Conservation (phyloP, 92 coral and sea anemone species). For the Virgularia gustaviana region DNA sequence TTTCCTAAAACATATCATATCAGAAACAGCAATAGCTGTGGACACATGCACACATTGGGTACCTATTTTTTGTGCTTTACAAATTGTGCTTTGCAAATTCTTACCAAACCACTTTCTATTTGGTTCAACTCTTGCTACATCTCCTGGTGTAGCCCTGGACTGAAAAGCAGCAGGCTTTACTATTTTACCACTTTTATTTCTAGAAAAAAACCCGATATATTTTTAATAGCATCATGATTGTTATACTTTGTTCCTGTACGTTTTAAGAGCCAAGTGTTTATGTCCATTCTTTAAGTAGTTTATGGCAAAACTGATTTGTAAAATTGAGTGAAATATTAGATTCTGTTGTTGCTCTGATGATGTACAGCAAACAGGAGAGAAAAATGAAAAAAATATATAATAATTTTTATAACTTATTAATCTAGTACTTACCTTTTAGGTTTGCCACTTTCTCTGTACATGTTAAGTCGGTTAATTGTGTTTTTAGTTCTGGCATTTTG, state of each 20-base stretch:
- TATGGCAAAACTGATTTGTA: too few species aligned
- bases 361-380: neutral
- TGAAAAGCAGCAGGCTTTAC: conserved; percentile 90
- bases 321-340: too few species aligned
- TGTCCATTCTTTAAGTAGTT: too few species aligned
- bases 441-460: conserved; percentile 94
- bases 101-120: conserved; percentile 98
- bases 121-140: conserved; percentile 93
- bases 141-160: conserved; percentile 68
- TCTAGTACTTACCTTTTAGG: conserved; percentile 59
- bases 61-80: too few species aligned
- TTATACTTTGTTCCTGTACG: too few species aligned
- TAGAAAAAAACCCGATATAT: too few species aligned
- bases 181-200: conserved; percentile 79
- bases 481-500: conserved; percentile 87
- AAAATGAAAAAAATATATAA: neutral
- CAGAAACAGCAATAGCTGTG: too few species aligned
- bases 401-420: too few species aligned
- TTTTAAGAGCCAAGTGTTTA: too few species aligned
- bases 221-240: too few species aligned
- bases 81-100: neutral
- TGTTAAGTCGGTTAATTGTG: conserved; percentile 72
- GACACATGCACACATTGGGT: too few species aligned
- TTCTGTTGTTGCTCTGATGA: neutral
- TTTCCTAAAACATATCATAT: conserved; percentile 54